Base-by-base conservation (phyloP, 2,113 vertebrate species). In the Pluvianellus socialis region DNA sequence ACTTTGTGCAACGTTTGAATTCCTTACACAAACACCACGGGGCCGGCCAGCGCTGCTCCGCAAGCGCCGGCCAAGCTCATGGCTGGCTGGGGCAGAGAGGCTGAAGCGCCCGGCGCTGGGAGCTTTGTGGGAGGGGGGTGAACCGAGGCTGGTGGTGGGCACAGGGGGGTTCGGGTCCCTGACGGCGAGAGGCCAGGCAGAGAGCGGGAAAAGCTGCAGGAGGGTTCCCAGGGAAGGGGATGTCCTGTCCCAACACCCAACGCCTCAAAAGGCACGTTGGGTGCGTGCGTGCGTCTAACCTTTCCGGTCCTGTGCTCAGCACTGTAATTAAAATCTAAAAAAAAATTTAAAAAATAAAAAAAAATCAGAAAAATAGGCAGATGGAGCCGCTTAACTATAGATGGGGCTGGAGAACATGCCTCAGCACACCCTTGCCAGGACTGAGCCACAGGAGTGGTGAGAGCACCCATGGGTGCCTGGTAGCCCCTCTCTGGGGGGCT, bases 11-110 rank as follows among this genome's bases (percentile, higher is more conserved):
- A 86, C 94, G 86, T 98, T 98, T 98, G 97, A 88, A 96, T 98
- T 98, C 97, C 97, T 97, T 97, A 97, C 92, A 97, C 94, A 98
- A 97, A 97, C 97, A 85, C 91, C 1, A 52, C 50, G 28, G 96
- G 96, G 92, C 92, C 5, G 19, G 91, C 92, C 53, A 2, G 86
- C 58, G 62, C 86, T 26, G 81, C 94, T 86, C 63, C 6, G 62
- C 20, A 4, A 17, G 58, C 15, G 65, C 3, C 2, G 65, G 65
- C 93, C 65, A 71, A 72, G 58, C 35, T 56, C 79, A 32, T 0
- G 90, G 86, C 88, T 74, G 63, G 84, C 66, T 61, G 45, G 94
- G 79, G 67, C 7, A 17, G 82, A 2, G 30, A 87, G 81, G 86
- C 62, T 9, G n/a, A 63, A 56, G 50, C 35, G 49, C 70, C 91